Evolutionary conservation across 2,888 invertebrate species (phyloP), one percentile per base, ranked within the genome.

Genomic region (Dolichomitus sp.): DNA sequence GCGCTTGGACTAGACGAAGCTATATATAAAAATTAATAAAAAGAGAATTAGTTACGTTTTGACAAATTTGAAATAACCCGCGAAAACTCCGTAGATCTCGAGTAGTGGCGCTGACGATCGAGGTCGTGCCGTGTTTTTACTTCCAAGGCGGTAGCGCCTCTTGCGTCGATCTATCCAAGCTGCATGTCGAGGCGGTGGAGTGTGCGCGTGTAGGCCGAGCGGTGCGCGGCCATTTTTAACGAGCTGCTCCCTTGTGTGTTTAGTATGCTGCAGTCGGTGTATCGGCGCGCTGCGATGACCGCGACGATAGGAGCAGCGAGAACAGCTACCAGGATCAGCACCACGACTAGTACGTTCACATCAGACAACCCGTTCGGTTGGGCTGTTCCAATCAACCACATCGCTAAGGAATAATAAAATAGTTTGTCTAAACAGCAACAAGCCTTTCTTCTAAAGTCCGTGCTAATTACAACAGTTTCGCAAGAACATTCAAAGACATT

Each of bases 261-360:
- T 91, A 90, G 91, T 89, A 89, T 88, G 91, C 90, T 87, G 88
- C 87, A 87, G 90, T 90, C 89, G 90, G 90, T 89, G 90, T 88
- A 87, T 89, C 90, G 88, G 88, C 89, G 88, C 52, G 66, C 70
- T 45, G 61, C 70, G 79, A 68, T 83, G 66, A 72, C 66, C 68
- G 54, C 86, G 85, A 84, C 84, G 85, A 72, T 80, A 81, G 75
- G 68, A 77, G 65, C 76, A 72, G 69, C 80, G 65, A 57, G 30
- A 54, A 63, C 48, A 57, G 54, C 52, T 79, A 69, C 69, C 68
- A 66, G 65, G 33, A 37, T 9, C 17, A 27, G 23, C 61, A 52
- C 52, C 33, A 54, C 50, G 50, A 66, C 69, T 45, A 45, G 57
- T 45, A 42, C 73, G 17, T 48, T 30, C 52, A n/a, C 30, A 27